phyloP scores from a whole-genome alignment of 2,888 invertebrate species.

The Pegoplata infirma region DNA sequence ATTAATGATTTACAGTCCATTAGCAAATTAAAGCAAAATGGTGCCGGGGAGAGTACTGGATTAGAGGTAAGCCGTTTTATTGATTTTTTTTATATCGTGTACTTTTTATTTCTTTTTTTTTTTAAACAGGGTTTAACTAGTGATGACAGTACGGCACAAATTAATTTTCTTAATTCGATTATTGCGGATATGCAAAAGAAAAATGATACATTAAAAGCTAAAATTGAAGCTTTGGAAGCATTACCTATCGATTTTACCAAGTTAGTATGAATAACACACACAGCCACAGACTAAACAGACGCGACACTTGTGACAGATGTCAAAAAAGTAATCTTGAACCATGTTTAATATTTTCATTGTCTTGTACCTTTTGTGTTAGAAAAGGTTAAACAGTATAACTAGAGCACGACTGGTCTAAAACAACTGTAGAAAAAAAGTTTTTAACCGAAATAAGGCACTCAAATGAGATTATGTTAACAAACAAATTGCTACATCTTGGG shows the following conservation, averaged over 20 bases:
- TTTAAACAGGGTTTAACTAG: slow-evolving; percentile 79
- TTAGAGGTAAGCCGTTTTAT: slow-evolving; percentile 34
- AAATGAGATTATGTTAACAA: too few species aligned
- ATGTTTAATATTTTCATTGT: too few species aligned
- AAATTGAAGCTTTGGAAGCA: slow-evolving; percentile 87
- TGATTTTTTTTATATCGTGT: background rate
- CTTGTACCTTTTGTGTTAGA: too few species aligned
- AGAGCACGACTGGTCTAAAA: too few species aligned
- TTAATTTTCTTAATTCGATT: slow-evolving; percentile 96
- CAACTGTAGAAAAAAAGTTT: too few species aligned
- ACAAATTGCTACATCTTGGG: too few species aligned
- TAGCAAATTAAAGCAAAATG: slow-evolving; percentile 60
- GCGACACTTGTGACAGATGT: too few species aligned
- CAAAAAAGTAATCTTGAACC: too few species aligned
- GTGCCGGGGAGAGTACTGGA: slow-evolving; percentile 11
- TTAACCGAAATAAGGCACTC: too few species aligned
- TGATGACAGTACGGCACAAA: slow-evolving; percentile 82
- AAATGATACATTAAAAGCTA: slow-evolving; percentile 88
- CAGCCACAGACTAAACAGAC: too few species aligned
- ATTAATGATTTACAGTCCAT: slow-evolving; percentile 64
- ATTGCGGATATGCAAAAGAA: slow-evolving; percentile 97
- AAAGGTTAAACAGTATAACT: too few species aligned
- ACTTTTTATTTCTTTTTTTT: background rate
- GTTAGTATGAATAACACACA: too few species aligned
- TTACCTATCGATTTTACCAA: slow-evolving; percentile 77